Base-by-base conservation (phyloP, 1,140 invertebrate species). In the Prorops nasuta region DNA sequence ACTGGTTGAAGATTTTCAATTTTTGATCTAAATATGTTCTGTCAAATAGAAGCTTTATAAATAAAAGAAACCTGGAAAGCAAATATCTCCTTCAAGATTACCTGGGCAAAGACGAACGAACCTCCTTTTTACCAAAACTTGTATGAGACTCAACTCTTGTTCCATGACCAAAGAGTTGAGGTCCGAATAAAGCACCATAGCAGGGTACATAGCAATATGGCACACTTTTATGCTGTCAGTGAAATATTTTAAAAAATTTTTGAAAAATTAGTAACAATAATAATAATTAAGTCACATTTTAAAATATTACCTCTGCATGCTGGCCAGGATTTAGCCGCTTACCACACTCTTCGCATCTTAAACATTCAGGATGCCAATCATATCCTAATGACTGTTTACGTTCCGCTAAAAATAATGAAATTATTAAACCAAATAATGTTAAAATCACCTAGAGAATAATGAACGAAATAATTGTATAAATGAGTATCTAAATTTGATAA, bases 151-250 rank as follows among this genome's bases (percentile, higher is more conserved):
- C 89, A 17, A 92, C 88, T 68, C 88, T 81, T 21, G 90, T 92
- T 15, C 91, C 91, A 76, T 93, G 91, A 7, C 91, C 91, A 77
- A 92, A 91, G 10, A 93, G 78, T 59, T 89, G 86, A 17, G 91
- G 90, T 32, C 92, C 92, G 78, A 94, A 95, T 12, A 93, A 67
- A 12, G 90, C 90, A 50, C 89, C 87, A 73, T 95, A 94, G 69
- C 92, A 95, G 22, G 91, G 92, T 22, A 91, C 89, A 79, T 94
- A 87, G 58, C 92, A 95, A 66, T 94, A 95, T 32, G 92, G 91
- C 45, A 91, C 88, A 43, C 90, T 90, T 79, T 94, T 92, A 71
- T 94, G 91, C 88, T 92, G 69, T 44, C n/a, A n/a, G n/a, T n/a
- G n/a, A n/a, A n/a, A n/a, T n/a, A n/a, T n/a, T n/a, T n/a, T n/a